Evolutionary conservation across 2,888 invertebrate species (phyloP), one percentile per base, ranked within the genome.

Genomic region (Abrostola triplasia): DNA sequence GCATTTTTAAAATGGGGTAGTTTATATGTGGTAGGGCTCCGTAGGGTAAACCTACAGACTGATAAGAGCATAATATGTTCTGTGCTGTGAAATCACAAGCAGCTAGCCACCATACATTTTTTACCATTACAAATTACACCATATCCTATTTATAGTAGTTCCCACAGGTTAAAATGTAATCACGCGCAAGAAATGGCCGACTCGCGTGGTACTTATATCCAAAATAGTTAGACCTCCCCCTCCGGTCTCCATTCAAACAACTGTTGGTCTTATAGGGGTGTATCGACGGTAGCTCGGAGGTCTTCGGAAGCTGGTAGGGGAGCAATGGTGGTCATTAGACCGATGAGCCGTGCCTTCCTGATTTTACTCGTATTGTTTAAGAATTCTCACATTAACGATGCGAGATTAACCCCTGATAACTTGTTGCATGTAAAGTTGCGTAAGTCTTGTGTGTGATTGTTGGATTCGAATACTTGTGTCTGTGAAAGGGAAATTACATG

Each of bases 311-410:
- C 9, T 87, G 88, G 88, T 76, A 42, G 41, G 54, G 64, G 71
- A 70, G 76, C 67, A 79, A 76, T 78, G 78, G 71, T 83, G 87
- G 89, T 86, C 90, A 88, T 92, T 92, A 92, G 87, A 84, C 85
- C 88, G 88, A 91, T 91, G 90, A 87, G 87, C 86, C 90, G 85
- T 89, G 85, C 83, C 90, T 92, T 92, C 92, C 91, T 88, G 86
- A 85, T 87, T 88, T 75, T 84, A 76, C 80, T 74, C 70, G 83
- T 84, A 90, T 92, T 92, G 91, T 92, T 87, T 86, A 67, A 73
- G 56, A 76, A 80, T 90, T 92, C 92, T 90, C 92, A 92, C 92
- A 90, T 90, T 87, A 88, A 81, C 66, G 66, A 73, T 72, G 64
- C 62, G 61, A 84, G 81, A 85, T 84, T 73, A 71, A 79, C 73